These are phyloP conservation scores for Embidobia sp. DNA, from an alignment of 2,888 invertebrate genomes.

Conservation along the genomic window DNA sequence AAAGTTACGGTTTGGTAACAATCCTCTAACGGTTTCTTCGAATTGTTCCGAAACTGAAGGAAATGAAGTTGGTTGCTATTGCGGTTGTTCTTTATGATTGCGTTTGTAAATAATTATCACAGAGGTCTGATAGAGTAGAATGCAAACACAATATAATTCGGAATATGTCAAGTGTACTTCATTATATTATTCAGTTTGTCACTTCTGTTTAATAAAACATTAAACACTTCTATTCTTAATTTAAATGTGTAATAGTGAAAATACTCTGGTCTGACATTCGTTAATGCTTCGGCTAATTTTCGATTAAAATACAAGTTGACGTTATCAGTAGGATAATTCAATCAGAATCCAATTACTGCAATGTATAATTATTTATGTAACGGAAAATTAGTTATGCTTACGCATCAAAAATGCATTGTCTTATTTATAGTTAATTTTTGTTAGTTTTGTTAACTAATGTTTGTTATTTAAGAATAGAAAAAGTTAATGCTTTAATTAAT, in stretches of 20 bases:
- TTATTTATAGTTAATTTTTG: not conserved
- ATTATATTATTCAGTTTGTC: not conserved
- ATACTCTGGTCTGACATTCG: not conserved
- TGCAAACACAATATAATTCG: too few relatives aligned
- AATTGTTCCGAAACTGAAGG: too few relatives aligned
- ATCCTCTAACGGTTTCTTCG: too few relatives aligned
- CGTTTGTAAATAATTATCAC: too few relatives aligned
- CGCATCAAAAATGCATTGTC: not conserved
- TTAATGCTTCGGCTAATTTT: constrained; percentile 19
- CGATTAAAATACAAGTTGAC: constrained; percentile 21
- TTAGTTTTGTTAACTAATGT: not conserved
- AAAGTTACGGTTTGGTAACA: too few relatives aligned
- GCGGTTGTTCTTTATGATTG: too few relatives aligned
- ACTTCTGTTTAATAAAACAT: constrained; percentile 5
- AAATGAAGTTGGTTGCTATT: too few relatives aligned
- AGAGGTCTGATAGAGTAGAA: too few relatives aligned
- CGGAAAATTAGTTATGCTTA: not conserved
- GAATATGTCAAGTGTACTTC: not conserved
- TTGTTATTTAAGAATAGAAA: too few relatives aligned
- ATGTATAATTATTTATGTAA: constrained; percentile 12
- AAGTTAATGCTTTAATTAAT: too few relatives aligned
- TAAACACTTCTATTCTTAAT: not conserved
- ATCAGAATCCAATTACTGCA: constrained; percentile 13
- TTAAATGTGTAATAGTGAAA: constrained; percentile 5
- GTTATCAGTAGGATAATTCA: constrained; percentile 4